Evolutionary conservation across 2,797 vertebrate genomes (phyloP).

Genomic region (Coranthus polyacanthus): DNA sequence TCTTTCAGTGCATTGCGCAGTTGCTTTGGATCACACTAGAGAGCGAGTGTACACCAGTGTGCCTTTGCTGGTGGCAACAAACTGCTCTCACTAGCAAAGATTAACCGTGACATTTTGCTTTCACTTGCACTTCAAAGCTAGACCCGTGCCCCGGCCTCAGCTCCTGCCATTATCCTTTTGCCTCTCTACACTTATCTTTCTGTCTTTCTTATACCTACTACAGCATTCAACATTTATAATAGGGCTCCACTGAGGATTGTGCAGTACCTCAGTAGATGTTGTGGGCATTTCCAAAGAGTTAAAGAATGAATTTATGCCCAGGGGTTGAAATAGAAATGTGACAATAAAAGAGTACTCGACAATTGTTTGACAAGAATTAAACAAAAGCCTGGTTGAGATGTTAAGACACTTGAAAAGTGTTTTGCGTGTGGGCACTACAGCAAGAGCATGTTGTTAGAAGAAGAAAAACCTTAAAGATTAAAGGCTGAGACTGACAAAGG

Average conservation of each 20-base stretch:
- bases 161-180: slow-evolving; percentile 13
- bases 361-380: too few species aligned
- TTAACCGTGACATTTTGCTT: slow-evolving; percentile 65
- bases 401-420: neutral
- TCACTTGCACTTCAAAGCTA: slow-evolving; percentile 69
- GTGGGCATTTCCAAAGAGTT: neutral
- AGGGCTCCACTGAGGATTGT: neutral
- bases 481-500: slow-evolving; percentile 25
- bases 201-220: slow-evolving; percentile 9
- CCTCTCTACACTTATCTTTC: slow-evolving; percentile 3
- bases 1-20: slow-evolving; percentile 21
- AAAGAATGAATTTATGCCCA: neutral
- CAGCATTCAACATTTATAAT: slow-evolving; percentile 7
- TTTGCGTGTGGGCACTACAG: neutral
- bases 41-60: slow-evolving; percentile 14
- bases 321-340: neutral
- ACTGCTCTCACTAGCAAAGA: slow-evolving; percentile 31
- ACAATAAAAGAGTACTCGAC: neutral
- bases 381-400: neutral
- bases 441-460: slow-evolving; percentile 1
- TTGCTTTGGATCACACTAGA: slow-evolving; percentile 10
- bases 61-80: slow-evolving; percentile 57
- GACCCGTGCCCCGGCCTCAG: slow-evolving; percentile 32
- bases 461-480: slow-evolving; percentile 22
- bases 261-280: too few species aligned